phyloP scores from a whole-genome alignment of 2,797 vertebrate species.

The Sphaeramia orbicularis region DNA sequence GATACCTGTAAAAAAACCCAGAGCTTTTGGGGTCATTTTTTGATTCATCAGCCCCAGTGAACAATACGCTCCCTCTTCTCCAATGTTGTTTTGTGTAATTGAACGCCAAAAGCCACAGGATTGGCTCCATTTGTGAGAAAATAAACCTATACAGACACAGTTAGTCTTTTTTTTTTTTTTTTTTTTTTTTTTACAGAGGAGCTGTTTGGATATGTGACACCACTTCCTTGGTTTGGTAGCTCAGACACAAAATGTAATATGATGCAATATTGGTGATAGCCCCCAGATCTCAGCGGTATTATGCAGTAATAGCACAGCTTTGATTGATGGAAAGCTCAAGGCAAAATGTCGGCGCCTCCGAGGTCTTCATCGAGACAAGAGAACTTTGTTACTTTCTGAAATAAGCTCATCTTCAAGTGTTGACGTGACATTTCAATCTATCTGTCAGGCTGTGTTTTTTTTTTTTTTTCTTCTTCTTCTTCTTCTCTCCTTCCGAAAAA shows the following conservation, averaged over 20 bases:
- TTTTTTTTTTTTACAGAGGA: slow-evolving; percentile 11
- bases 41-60: slow-evolving; percentile 10
- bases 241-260: slow-evolving; percentile 61
- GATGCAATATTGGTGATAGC: slow-evolving; percentile 65
- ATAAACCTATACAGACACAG: slow-evolving; percentile 13
- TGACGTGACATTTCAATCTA: slow-evolving; percentile 72
- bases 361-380: slow-evolving; percentile 65
- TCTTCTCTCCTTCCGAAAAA: too few relatives aligned
- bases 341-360: slow-evolving; percentile 62
- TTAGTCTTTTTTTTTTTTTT: not conserved
- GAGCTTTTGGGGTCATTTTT: slow-evolving; percentile 26
- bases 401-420: slow-evolving; percentile 64
- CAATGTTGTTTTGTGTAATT: slow-evolving; percentile 39
- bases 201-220: slow-evolving; percentile 39
- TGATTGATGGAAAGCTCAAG: slow-evolving; percentile 74
- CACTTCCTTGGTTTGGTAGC: slow-evolving; percentile 39
- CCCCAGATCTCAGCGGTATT: slow-evolving; percentile 56
- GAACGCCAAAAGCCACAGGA: slow-evolving; percentile 46
- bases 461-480: slow-evolving; percentile 15
- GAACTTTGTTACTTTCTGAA: slow-evolving; percentile 63
- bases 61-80: not conserved
- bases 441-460: slow-evolving; percentile 32
- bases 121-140: slow-evolving; percentile 38
- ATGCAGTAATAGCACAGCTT: slow-evolving; percentile 57
- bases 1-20: slow-evolving; percentile 3